These are phyloP conservation scores for Zygogramma bicolorata DNA, from an alignment of 2,888 invertebrate species.

Conservation along the genomic window DNA sequence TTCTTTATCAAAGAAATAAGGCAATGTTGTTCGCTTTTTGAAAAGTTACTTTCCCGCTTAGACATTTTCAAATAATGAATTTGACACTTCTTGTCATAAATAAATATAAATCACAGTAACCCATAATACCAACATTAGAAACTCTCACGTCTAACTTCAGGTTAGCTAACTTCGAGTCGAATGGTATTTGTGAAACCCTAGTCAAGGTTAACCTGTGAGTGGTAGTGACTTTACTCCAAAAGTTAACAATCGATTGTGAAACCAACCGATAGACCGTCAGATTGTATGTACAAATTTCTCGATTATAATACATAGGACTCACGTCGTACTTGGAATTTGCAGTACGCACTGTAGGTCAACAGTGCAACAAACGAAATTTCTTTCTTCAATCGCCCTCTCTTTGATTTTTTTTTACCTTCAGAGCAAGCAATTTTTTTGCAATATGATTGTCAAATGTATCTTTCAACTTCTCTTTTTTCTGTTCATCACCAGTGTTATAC, in stretches of 20 bases:
- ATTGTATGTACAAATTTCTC: constrained; percentile 3
- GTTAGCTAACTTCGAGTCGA: neutral
- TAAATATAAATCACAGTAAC: neutral
- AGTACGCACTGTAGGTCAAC: constrained; percentile 22
- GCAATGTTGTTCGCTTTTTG: neutral
- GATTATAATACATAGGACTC: constrained; percentile 12
- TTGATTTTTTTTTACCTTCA: neutral
- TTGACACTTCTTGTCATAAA: neutral
- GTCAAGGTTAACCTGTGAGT: neutral
- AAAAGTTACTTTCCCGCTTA: neutral
- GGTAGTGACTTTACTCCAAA: neutral
- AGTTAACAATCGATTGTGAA: neutral
- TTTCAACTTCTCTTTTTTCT: neutral
- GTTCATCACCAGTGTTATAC: constrained; percentile 21
- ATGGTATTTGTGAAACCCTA: neutral
- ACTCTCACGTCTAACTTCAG: neutral
- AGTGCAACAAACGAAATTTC: too few relatives aligned
- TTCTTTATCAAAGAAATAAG: neutral
- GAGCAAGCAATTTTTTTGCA: neutral
- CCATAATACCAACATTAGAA: neutral
- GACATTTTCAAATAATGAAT: neutral
- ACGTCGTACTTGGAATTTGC: constrained; percentile 26
- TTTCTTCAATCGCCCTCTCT: constrained; percentile 11
- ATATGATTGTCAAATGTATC: neutral
- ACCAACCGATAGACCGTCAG: neutral